Evolutionary conservation across 1,140 invertebrate genomes (phyloP), one percentile per base, ranked within the genome.

Genomic region (Hycleus phaleratus): DNA sequence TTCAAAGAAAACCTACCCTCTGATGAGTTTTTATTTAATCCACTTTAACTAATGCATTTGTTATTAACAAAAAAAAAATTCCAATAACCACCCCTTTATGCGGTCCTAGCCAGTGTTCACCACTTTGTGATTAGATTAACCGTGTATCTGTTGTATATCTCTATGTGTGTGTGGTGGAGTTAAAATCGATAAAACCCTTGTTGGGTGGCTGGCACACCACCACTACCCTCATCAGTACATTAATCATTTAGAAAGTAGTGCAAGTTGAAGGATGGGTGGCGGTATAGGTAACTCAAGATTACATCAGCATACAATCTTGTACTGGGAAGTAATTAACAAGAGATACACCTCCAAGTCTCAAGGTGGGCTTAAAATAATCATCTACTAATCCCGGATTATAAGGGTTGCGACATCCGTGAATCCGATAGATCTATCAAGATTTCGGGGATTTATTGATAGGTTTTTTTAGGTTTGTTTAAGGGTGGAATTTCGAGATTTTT

Each of bases 311-410:
- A 48, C 53, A 56, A 56, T 56, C 53, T 48, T 38, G 32, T 25
- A 39, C 46, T 43, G 60, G 45, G 57, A 55, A 58, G 60, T 57
- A 62, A 62, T 62, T 62, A 59, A 62, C 60, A 52, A 49, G 38
- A 49, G 46, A 58, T 50, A 58, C 12, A 48, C 18, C 38, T 32
- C 4, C 32, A 32, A 32, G 32, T 32, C 32, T 32, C 32, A 32
- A 32, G 32, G 7, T 32, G 50, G 18, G 49, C 56, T 59, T 46
- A 9, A 46, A 54, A 59, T 62, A 62, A 62, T 62, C 57, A 58
- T 42, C 53, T 52, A 45, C 50, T 62, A 59, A 62, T 62, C 50
- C 49, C 46, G 49, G 49, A 56, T 49, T 24, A n/a, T 10, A 40
- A 12, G 11, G 38, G 44, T 6, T 51, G 46, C 46, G 55, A 58